Evolutionary conservation across 2,888 invertebrate genomes (phyloP).

Genomic region (Drosophila merina): DNA sequence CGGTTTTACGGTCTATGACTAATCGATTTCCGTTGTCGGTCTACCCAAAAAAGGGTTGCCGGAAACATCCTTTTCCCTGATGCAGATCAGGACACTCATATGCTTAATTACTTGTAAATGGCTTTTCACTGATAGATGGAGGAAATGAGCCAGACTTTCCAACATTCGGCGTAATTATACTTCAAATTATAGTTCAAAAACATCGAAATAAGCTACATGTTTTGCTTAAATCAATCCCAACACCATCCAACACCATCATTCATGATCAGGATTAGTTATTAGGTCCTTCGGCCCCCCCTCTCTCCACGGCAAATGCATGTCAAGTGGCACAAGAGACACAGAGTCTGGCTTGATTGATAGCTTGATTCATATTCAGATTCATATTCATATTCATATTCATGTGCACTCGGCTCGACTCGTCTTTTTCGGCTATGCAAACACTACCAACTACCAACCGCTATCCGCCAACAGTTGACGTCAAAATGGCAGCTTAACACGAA

Average conservation of each 20-base stretch:
- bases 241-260: not conserved
- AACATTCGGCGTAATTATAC: constrained; percentile 6
- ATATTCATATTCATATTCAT: constrained; percentile 48
- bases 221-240: constrained; percentile 8
- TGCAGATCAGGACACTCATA: constrained; percentile 35
- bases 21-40: constrained; percentile 65
- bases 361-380: constrained; percentile 64
- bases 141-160: constrained; percentile 58
- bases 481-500: constrained; percentile 77
- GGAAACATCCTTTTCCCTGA: constrained; percentile 6
- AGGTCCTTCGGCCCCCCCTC: not conserved
- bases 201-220: not conserved
- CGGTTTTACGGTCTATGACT: constrained; percentile 52
- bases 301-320: constrained; percentile 29
- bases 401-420: not conserved
- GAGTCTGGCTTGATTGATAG: constrained; percentile 66
- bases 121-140: constrained; percentile 2
- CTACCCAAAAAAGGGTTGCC: not conserved
- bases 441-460: constrained; percentile 31
- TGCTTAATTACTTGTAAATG: constrained; percentile 19
- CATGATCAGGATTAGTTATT: constrained; percentile 26
- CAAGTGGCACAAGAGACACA: constrained; percentile 30
- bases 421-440: constrained; percentile 59
- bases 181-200: not conserved
- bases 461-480: constrained; percentile 53